phyloP scores from a whole-genome alignment of 2,797 vertebrate species.

The Hippocampus kuda region DNA sequence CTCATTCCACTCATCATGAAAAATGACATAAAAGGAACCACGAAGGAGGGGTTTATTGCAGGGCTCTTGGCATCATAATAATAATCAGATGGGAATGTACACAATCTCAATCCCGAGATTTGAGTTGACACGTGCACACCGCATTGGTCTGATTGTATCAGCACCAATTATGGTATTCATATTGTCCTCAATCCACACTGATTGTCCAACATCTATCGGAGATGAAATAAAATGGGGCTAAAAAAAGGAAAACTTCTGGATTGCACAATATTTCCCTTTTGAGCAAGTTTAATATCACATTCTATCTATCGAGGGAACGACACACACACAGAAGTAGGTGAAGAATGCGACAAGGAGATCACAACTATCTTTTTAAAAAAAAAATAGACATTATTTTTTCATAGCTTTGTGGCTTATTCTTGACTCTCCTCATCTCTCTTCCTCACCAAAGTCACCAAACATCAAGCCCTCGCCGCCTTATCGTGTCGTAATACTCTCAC shows the following conservation, averaged over 20 bases:
- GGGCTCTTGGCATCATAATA: neutral
- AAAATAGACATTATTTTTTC: neutral
- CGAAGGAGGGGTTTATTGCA: neutral
- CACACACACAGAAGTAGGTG: slow-evolving; percentile 1
- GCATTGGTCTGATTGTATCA: slow-evolving; percentile 2
- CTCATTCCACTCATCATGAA: no score
- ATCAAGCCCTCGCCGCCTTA: neutral
- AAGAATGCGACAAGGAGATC: neutral
- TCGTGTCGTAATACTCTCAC: neutral
- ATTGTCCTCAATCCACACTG: neutral
- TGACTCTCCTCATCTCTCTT: neutral
- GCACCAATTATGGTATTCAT: neutral
- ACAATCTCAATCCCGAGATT: neutral
- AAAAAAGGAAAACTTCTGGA: neutral
- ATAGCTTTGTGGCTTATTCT: neutral
- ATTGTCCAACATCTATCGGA: neutral
- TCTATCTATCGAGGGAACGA: slow-evolving; percentile 43
- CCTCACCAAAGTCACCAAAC: neutral
- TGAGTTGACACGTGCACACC: neutral
- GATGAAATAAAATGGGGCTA: neutral
- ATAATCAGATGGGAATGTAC: neutral
- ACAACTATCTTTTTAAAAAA: slow-evolving; percentile 1
- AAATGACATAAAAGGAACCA: neutral
- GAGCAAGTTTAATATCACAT: neutral
- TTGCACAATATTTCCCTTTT: neutral